Base-by-base conservation (phyloP, 2,888 invertebrate genomes). In the Balanococcus diminutus region DNA sequence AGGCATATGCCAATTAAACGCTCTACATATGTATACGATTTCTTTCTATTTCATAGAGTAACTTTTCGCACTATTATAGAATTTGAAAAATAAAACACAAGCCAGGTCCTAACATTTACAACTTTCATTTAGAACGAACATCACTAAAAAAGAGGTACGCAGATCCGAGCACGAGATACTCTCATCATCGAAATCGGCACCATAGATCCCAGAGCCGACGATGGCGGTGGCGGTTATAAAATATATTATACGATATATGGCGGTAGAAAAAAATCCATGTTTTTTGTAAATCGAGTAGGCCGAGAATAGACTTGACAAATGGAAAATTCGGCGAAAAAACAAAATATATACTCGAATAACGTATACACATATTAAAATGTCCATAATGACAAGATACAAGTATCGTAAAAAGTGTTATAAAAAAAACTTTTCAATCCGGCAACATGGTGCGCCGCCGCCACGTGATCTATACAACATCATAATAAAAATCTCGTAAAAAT, bases 41-140 rank as follows among this genome's bases (percentile, higher is more conserved):
- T n/a, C n/a, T n/a, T n/a, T n/a, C n/a, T n/a, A n/a, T n/a, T n/a
- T n/a, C n/a, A n/a, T n/a, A n/a, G n/a, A n/a, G n/a, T n/a, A n/a
- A n/a, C n/a, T n/a, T n/a, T n/a, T n/a, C n/a, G n/a, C n/a, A n/a
- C n/a, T n/a, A n/a, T n/a, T n/a, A n/a, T n/a, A n/a, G n/a, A n/a
- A n/a, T n/a, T n/a, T n/a, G n/a, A n/a, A n/a, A n/a, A n/a, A n/a
- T n/a, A n/a, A n/a, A n/a, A n/a, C n/a, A n/a, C n/a, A n/a, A n/a
- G n/a, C n/a, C n/a, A n/a, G n/a, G n/a, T n/a, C n/a, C n/a, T n/a
- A 61, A 61, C 67, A 61, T 83, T 83, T 83, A 83, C 83, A 39
- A 83, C 61, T 36, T 83, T 22, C 32, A 75, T 32, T 75, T 75
- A 75, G 75, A 9, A 1, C 75, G 31, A 32, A n/a, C n/a, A n/a